These are phyloP conservation scores for Solen grandis DNA, from an alignment of 1,140 invertebrate species.

Conservation along the genomic window DNA sequence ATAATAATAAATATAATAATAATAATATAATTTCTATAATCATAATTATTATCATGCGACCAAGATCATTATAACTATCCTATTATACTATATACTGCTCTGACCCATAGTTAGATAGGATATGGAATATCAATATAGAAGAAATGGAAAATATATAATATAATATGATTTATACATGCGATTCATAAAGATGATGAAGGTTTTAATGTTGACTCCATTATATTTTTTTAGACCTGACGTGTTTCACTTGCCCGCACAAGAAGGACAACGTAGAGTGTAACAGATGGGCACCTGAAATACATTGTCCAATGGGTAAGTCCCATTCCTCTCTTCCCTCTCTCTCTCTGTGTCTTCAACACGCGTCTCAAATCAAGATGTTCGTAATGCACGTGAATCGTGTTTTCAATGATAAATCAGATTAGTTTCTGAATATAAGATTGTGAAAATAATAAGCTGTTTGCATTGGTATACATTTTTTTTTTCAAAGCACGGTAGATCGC, in stretches of 20 bases:
- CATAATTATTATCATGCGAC: too few relatives aligned
- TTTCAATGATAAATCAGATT: not conserved
- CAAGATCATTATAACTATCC: too few relatives aligned
- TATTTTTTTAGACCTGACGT: conserved; percentile 64
- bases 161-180: too few relatives aligned
- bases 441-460: not conserved
- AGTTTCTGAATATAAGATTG: not conserved
- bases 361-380: not conserved
- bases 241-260: conserved; percentile 65
- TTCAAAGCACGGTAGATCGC: not conserved
- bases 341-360: not conserved
- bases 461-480: not conserved
- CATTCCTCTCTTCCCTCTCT: not conserved
- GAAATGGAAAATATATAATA: too few relatives aligned
- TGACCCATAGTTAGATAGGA: too few relatives aligned
- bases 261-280: conserved; percentile 62
- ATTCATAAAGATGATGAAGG: too few relatives aligned
- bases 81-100: too few relatives aligned
- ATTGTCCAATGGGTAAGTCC: conserved; percentile 60
- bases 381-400: not conserved
- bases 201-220: too few relatives aligned
- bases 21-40: too few relatives aligned
- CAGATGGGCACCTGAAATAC: conserved; percentile 64
- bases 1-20: too few relatives aligned
- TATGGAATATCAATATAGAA: too few relatives aligned